A percentile compares a stretch with the other conserved stretches of the same genome.
phyloP scores from a whole-genome alignment of 2,797 vertebrate genomes.

The Scolopax rusticola region DNA sequence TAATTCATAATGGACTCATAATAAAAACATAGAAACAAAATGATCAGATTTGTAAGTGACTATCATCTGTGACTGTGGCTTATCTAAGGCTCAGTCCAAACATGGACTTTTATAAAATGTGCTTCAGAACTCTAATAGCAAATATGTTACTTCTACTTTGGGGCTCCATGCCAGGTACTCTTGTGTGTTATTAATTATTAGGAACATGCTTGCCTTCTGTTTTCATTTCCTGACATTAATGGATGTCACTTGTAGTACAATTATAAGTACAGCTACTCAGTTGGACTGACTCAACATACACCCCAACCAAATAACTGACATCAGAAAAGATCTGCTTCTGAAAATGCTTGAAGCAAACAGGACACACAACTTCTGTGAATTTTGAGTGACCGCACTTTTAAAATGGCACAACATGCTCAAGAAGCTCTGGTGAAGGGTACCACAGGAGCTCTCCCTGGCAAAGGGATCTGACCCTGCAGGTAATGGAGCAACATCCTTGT shows the following conservation, averaged over 20 bases:
- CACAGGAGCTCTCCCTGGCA: background rate
- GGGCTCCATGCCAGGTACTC: background rate
- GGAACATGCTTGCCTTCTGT: slow-evolving; percentile 14
- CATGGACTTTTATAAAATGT: background rate
- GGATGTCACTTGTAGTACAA: background rate
- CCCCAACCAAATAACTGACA: background rate
- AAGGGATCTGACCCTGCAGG: background rate
- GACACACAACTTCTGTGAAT: background rate
- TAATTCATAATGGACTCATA: background rate
- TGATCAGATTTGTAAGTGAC: background rate
- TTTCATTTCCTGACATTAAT: slow-evolving; percentile 16
- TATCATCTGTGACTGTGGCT: background rate
- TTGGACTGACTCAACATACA: background rate
- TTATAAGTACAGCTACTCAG: background rate
- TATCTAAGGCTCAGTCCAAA: background rate
- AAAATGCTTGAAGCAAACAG: background rate
- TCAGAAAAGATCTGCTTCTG: background rate
- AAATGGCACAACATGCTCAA: background rate
- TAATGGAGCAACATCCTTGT: accelerated
- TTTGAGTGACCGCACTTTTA: background rate
- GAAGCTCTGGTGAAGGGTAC: background rate
- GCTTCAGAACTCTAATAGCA: background rate
- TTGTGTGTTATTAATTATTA: background rate
- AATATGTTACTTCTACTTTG: background rate
- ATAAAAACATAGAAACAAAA: background rate